Percentiles rank a stretch among this genome's conserved stretches.
phyloP scores from a whole-genome alignment of 2,113 vertebrate genomes.

The Oryzias woworae region DNA sequence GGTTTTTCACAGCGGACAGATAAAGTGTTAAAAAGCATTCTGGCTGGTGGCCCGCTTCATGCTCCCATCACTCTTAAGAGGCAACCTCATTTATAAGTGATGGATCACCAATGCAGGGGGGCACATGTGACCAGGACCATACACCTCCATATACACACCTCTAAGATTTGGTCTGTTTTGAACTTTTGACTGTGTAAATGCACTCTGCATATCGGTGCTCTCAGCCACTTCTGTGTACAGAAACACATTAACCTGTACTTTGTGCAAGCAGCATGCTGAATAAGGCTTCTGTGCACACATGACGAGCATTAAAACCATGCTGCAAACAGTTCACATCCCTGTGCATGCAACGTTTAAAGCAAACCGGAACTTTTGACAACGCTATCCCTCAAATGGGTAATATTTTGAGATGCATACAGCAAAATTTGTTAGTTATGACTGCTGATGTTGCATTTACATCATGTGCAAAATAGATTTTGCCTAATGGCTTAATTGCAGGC shows the following conservation, averaged over 20 bases:
- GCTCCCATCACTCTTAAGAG: slow-evolving; percentile 40
- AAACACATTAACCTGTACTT: slow-evolving; percentile 19
- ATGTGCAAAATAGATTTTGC: slow-evolving; percentile 2
- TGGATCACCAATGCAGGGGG: slow-evolving; percentile 42
- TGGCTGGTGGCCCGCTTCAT: slow-evolving; percentile 10
- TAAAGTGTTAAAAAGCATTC: slow-evolving; percentile 36
- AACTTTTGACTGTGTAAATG: slow-evolving; percentile 48
- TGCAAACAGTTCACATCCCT: too few species aligned
- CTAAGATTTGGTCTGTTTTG: slow-evolving; percentile 24
- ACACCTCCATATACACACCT: slow-evolving; percentile 7
- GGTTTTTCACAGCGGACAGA: slow-evolving; percentile 26
- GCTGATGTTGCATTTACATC: background rate
- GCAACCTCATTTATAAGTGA: slow-evolving; percentile 65
- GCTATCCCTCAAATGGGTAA: too few species aligned
- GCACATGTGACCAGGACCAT: slow-evolving; percentile 35
- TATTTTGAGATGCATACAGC: background rate
- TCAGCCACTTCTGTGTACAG: slow-evolving; percentile 37
- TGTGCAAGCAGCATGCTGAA: background rate
- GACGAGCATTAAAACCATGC: background rate
- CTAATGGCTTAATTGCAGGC: slow-evolving; percentile 25
- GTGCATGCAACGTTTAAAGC: too few species aligned
- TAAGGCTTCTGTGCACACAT: background rate
- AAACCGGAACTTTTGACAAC: too few species aligned
- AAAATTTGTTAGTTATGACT: background rate
- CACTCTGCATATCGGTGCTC: slow-evolving; percentile 52